These are phyloP conservation scores for Cichladusa arquata DNA, from an alignment of 2,113 vertebrate species.

Conservation along the genomic window DNA sequence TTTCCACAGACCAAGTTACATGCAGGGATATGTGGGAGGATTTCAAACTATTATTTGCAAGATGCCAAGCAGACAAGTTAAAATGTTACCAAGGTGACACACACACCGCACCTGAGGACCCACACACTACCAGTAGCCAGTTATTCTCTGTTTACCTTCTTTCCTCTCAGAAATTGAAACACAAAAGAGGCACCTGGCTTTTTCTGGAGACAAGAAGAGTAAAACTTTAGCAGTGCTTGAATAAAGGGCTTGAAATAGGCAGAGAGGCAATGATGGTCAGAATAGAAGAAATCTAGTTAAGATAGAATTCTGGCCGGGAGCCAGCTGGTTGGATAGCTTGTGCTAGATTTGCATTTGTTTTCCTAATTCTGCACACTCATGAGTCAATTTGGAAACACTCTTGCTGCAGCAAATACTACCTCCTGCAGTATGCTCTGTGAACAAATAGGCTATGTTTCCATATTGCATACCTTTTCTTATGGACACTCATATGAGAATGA, in stretches of 20 bases:
- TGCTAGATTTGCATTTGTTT: constrained; percentile 4
- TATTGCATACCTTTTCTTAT: background rate
- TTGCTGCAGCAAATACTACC: background rate
- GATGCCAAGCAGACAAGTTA: background rate
- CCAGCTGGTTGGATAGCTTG: background rate
- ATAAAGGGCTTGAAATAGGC: background rate
- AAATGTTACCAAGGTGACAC: background rate
- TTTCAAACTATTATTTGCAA: background rate
- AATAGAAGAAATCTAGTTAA: background rate
- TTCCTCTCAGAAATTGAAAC: background rate
- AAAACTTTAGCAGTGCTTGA: background rate
- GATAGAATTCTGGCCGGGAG: background rate
- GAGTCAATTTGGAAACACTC: background rate
- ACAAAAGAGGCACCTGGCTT: background rate
- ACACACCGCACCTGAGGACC: background rate
- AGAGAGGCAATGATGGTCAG: background rate
- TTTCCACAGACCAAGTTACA: background rate
- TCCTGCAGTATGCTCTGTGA: background rate
- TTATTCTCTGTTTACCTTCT: background rate
- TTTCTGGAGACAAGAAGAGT: background rate
- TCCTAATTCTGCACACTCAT: background rate
- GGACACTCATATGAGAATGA: background rate
- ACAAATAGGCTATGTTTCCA: background rate
- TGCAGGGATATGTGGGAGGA: background rate
- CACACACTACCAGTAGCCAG: background rate